phyloP scores from a whole-genome alignment of 2,888 invertebrate genomes.

The Tetranychus piercei region DNA sequence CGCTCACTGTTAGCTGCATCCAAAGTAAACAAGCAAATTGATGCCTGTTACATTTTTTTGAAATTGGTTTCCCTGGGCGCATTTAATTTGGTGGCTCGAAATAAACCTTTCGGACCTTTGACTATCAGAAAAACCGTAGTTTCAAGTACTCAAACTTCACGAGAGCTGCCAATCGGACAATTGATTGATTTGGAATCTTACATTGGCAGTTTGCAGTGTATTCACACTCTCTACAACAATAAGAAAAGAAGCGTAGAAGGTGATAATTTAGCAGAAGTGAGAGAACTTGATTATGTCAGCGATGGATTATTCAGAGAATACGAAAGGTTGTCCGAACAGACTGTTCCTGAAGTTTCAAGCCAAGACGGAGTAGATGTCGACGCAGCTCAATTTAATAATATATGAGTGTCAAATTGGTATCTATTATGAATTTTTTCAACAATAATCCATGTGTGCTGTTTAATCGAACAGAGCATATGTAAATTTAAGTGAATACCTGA shows the following conservation, averaged over 20 bases:
- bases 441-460: too few species aligned
- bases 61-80: neutral
- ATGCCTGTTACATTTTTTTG: constrained; percentile 5
- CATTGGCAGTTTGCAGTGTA: neutral
- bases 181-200: neutral
- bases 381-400: too few species aligned
- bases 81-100: neutral
- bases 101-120: neutral
- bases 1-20: neutral
- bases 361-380: too few species aligned
- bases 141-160: neutral
- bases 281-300: neutral
- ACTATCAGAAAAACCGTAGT: neutral
- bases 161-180: neutral
- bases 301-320: neutral
- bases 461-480: too few species aligned
- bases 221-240: neutral
- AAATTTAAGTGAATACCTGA: too few species aligned
- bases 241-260: neutral
- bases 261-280: neutral
- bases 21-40: neutral
- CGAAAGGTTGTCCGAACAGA: neutral
- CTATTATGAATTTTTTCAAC: too few species aligned
- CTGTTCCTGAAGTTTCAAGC: too few species aligned
- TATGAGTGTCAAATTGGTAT: too few species aligned